Conservation (phyloP, 2,797 vertebrate species). For the Darevskia nairensis region DNA sequence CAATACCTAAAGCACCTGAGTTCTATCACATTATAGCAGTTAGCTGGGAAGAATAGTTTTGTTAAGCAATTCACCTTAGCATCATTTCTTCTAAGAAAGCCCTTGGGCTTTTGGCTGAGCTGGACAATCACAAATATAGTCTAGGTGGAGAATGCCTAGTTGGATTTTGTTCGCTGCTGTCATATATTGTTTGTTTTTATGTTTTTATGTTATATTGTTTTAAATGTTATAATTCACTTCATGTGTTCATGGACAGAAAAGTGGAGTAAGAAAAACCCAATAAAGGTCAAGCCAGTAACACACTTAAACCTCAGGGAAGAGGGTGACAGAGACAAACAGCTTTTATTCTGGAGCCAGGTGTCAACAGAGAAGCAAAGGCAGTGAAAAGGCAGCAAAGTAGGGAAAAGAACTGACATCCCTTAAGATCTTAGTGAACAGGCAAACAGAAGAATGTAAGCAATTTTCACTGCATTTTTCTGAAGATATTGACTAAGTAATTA, state of each 20-base stretch:
- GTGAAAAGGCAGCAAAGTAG: neutral
- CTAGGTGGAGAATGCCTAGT: neutral
- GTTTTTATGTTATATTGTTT: neutral
- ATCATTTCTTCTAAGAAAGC: neutral
- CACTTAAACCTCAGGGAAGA: neutral
- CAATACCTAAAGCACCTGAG: neutral
- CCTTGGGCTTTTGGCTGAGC: neutral
- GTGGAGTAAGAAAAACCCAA: no score
- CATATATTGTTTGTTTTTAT: no score
- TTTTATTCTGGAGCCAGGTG: neutral
- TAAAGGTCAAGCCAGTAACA: neutral
- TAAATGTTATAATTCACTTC: neutral
- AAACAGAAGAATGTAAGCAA: fast-evolving
- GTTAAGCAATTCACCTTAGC: neutral
- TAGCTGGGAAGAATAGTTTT: neutral
- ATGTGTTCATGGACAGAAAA: neutral
- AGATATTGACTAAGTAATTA: constrained; percentile 8
- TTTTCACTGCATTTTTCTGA: neutral
- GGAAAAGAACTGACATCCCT: neutral
- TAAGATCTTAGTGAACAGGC: neutral
- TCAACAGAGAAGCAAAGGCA: neutral
- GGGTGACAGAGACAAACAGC: neutral
- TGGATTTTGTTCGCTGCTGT: no score
- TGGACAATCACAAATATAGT: neutral
- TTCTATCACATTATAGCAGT: neutral